Evolutionary conservation across 2,888 invertebrate species (phyloP).

Genomic region (Stenodema calcarata): DNA sequence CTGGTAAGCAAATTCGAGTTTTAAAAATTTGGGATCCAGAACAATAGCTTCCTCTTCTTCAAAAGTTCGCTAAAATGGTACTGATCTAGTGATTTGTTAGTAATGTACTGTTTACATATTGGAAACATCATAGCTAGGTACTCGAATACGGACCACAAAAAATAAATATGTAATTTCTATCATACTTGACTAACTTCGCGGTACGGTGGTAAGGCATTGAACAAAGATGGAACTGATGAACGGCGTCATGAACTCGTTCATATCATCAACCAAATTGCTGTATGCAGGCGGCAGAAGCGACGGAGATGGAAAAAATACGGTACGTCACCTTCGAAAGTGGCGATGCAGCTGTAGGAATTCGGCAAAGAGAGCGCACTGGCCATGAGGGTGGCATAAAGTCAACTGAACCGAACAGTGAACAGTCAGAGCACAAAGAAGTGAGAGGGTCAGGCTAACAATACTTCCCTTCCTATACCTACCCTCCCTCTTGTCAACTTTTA

Average conservation of each 20-base stretch:
- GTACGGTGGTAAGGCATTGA: neutral
- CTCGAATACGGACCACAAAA: no score
- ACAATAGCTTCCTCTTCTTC: no score
- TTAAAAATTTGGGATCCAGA: no score
- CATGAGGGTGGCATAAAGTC: constrained; percentile 48
- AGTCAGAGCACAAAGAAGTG: constrained; percentile 19
- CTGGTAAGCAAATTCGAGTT: no score
- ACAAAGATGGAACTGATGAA: neutral
- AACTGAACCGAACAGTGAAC: constrained; percentile 28
- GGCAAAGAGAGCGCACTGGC: constrained; percentile 41
- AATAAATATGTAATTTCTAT: neutral
- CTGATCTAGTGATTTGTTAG: no score
- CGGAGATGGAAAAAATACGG: neutral
- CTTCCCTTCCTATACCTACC: constrained; percentile 31
- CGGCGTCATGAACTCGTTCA: neutral
- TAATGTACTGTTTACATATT: no score
- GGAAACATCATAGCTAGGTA: no score
- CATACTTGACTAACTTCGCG: neutral
- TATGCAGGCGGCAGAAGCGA: neutral
- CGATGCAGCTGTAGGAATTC: constrained; percentile 40
- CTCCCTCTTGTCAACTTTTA: constrained; percentile 44
- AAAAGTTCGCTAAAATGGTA: no score
- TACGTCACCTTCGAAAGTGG: constrained; percentile 30
- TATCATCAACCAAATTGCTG: neutral
- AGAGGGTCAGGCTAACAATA: constrained; percentile 29